Evolutionary conservation across 2,888 invertebrate species (phyloP).

Genomic region (Hoplodrina blanda): DNA sequence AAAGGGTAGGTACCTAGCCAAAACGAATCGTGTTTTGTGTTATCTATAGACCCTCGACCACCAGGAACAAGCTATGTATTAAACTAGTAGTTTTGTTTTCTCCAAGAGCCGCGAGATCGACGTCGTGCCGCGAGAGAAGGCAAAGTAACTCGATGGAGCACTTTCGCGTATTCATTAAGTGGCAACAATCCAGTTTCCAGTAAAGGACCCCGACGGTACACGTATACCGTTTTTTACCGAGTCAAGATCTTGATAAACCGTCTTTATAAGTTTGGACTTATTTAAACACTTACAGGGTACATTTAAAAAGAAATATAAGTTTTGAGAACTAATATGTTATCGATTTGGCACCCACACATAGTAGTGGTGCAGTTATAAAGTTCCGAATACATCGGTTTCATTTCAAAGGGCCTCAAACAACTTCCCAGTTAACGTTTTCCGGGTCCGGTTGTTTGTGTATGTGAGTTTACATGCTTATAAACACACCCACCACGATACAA

Average conservation of each 20-base stretch:
- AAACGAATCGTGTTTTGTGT: constrained; percentile 9
- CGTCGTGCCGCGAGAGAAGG: constrained; percentile 8
- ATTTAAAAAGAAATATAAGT: constrained; percentile 2
- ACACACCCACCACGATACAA: neutral
- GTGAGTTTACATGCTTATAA: too few species aligned
- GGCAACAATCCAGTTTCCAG: constrained; percentile 19
- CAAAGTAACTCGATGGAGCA: constrained; percentile 21
- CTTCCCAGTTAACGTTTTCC: neutral
- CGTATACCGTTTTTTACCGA: constrained; percentile 7
- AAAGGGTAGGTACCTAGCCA: neutral
- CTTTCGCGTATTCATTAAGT: constrained; percentile 34
- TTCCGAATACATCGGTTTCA: neutral
- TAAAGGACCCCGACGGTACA: neutral
- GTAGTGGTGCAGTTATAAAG: constrained; percentile 12
- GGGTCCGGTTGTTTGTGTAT: neutral
- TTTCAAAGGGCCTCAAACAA: neutral
- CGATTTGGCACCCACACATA: too few species aligned
- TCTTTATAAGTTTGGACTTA: neutral
- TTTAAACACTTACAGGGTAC: neutral
- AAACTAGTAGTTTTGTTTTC: neutral
- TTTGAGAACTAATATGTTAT: neutral
- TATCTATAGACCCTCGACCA: neutral
- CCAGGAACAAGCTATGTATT: neutral
- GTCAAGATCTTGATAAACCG: constrained; percentile 3
- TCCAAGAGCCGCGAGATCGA: neutral